phyloP scores from a whole-genome alignment of 2,888 invertebrate species.

The Portevinia maculata region DNA sequence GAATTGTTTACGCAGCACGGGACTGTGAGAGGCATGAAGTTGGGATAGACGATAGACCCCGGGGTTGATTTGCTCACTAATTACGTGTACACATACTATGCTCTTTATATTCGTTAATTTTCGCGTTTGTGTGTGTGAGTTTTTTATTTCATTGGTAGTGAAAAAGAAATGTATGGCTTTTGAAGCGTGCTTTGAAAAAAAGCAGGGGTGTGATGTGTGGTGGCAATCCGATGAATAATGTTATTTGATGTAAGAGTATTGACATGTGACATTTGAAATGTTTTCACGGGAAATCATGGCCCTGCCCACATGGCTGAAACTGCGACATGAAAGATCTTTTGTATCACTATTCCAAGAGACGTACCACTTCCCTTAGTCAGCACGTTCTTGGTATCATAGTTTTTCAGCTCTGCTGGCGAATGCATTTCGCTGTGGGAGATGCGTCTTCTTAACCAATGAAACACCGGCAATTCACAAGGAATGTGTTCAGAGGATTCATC shows the following conservation, averaged over 20 bases:
- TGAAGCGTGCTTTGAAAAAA: not conserved
- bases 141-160: slow-evolving; percentile 8
- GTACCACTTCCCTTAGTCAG: no score
- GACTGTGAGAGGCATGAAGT: not conserved
- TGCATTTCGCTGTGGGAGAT: no score
- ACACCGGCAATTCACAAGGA: no score
- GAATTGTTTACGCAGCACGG: not conserved
- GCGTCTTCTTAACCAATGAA: no score
- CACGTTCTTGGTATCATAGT: no score
- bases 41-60: slow-evolving; percentile 29
- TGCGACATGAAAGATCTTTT: no score
- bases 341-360: no score
- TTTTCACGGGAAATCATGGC: not conserved
- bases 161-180: not conserved
- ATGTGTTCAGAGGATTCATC: no score
- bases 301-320: no score
- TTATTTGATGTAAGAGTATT: no score
- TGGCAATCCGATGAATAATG: no score
- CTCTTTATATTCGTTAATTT: slow-evolving; percentile 20
- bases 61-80: slow-evolving; percentile 58
- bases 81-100: slow-evolving; percentile 27
- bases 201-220: not conserved
- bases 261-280: slow-evolving; percentile 16
- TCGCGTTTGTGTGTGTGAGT: slow-evolving; percentile 34
- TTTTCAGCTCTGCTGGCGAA: no score